Percentiles rank a stretch among this genome's conserved stretches.
Evolutionary conservation across 2,797 vertebrate species (phyloP).

Genomic region (Coluber constrictor): DNA sequence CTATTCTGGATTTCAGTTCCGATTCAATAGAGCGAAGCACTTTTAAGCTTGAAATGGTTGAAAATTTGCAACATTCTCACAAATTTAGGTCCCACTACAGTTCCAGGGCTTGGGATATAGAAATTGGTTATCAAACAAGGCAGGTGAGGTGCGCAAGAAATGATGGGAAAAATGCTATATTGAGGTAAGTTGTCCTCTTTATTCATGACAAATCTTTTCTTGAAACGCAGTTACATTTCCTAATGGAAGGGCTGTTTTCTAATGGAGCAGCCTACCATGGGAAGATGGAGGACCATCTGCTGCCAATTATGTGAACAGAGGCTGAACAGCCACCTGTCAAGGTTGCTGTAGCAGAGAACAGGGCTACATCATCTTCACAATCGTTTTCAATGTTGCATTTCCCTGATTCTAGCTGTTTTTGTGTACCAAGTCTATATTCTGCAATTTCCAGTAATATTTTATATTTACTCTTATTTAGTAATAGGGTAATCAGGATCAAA

Average conservation of each 20-base stretch:
- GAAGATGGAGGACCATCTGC: neutral
- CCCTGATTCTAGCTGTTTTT: neutral
- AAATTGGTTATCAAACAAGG: slow-evolving; percentile 88
- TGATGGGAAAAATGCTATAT: slow-evolving; percentile 79
- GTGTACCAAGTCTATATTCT: neutral
- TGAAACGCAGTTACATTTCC: accelerated
- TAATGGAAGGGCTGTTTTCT: neutral
- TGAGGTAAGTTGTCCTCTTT: slow-evolving; percentile 79
- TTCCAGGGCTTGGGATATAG: slow-evolving; percentile 71
- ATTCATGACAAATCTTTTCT: neutral
- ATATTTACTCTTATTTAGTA: slow-evolving; percentile 14
- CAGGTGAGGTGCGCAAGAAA: slow-evolving; percentile 85
- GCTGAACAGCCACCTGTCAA: neutral
- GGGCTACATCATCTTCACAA: neutral
- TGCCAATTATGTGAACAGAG: neutral
- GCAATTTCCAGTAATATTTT: slow-evolving; percentile 14
- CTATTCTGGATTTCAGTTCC: slow-evolving; percentile 73
- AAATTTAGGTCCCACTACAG: slow-evolving; percentile 53
- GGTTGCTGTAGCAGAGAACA: neutral
- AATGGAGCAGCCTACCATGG: neutral
- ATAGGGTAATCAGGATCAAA: neutral
- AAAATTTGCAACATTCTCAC: slow-evolving; percentile 19
- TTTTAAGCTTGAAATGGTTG: slow-evolving; percentile 56
- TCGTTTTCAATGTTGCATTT: neutral
- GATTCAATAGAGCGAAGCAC: slow-evolving; percentile 75